Evolutionary conservation across 2,888 invertebrate genomes (phyloP).

Genomic region (Drosophila silvestris): DNA sequence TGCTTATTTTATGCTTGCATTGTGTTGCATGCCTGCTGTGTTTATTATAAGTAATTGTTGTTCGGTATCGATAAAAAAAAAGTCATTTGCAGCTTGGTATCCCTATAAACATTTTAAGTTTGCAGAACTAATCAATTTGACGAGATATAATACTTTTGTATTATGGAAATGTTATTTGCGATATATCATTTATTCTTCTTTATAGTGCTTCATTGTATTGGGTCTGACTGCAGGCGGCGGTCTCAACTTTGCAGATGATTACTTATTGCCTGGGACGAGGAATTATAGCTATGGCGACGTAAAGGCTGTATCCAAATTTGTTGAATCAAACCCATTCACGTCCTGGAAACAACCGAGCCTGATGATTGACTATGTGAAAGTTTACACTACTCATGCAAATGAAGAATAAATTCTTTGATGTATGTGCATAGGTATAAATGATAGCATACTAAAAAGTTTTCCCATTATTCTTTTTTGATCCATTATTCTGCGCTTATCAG

Average conservation of each 20-base stretch:
- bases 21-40: neutral
- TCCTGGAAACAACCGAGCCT: constrained; percentile 34
- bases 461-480: constrained; percentile 84
- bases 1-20: neutral
- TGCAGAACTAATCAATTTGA: neutral
- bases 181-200: neutral
- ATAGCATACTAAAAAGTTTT: constrained; percentile 76
- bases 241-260: constrained; percentile 37
- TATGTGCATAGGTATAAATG: neutral
- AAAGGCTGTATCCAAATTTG: neutral
- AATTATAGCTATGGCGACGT: neutral
- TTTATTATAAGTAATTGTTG: neutral
- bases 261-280: neutral
- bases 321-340: neutral
- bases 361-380: constrained; percentile 35
- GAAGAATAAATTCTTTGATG: constrained; percentile 14
- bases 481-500: constrained; percentile 88
- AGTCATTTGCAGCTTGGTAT: neutral
- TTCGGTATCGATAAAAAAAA: neutral
- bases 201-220: constrained; percentile 33
- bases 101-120: neutral
- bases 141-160: neutral
- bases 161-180: neutral
- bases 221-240: constrained; percentile 46
- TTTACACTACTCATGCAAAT: constrained; percentile 29